Percentiles rank a stretch among this genome's conserved stretches.
Conservation (phyloP, 2,888 invertebrate species). For the Petrophora chlorosata region DNA sequence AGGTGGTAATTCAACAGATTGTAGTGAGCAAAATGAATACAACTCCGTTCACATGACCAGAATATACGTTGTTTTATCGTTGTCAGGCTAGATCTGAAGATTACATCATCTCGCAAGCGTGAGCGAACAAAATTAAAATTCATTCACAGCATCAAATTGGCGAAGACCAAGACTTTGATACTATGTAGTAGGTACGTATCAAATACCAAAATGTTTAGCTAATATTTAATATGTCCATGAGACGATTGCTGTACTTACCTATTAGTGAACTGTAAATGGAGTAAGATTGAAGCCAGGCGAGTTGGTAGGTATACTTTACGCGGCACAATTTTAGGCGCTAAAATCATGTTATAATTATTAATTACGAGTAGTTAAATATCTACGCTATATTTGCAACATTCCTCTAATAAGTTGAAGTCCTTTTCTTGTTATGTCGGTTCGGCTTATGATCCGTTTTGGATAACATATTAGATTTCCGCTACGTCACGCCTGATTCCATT, state of each 20-base stretch:
- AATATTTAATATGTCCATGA: background rate
- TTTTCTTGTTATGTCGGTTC: too few species aligned
- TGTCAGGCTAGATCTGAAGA: slow-evolving; percentile 47
- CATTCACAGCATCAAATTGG: slow-evolving; percentile 40
- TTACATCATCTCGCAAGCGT: slow-evolving; percentile 53
- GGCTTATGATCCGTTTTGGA: too few species aligned
- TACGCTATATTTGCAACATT: too few species aligned
- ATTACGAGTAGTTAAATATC: too few species aligned
- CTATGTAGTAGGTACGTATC: background rate
- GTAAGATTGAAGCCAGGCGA: too few species aligned
- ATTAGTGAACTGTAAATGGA: background rate
- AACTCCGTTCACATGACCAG: slow-evolving; percentile 35
- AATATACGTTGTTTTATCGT: slow-evolving; percentile 41
- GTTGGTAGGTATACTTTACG: too few species aligned
- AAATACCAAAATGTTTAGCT: background rate
- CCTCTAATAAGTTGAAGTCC: too few species aligned
- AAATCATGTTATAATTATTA: too few species aligned
- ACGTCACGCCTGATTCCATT: too few species aligned
- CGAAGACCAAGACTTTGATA: slow-evolving; percentile 26
- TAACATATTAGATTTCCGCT: too few species aligned
- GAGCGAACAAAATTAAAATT: slow-evolving; percentile 48
- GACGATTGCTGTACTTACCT: too few species aligned
- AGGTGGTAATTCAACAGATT: slow-evolving; percentile 24
- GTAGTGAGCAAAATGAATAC: slow-evolving; percentile 24
- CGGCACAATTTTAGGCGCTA: too few species aligned